phyloP scores from a whole-genome alignment of 1,140 invertebrate genomes.

The Mycetomoellerius zeteki region DNA sequence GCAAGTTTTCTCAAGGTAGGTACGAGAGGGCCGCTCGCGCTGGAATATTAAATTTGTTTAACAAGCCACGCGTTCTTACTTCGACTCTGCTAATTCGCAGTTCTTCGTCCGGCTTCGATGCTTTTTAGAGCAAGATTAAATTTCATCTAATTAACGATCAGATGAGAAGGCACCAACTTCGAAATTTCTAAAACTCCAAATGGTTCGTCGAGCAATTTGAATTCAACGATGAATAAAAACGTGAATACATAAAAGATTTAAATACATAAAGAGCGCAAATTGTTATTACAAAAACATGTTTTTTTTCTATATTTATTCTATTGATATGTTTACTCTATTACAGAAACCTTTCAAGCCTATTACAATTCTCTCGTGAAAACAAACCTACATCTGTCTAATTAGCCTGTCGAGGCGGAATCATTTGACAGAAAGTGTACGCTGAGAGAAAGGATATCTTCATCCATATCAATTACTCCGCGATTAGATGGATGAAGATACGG shows the following conservation, averaged over 20 bases:
- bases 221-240: not conserved
- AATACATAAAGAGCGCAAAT: not conserved
- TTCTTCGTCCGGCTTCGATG: conserved; percentile 54
- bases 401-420: not conserved
- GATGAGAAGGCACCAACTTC: not conserved
- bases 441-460: conserved; percentile 84
- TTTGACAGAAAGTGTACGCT: conserved; percentile 5
- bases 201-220: not conserved
- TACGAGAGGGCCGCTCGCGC: conserved; percentile 44
- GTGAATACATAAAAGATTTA: not conserved
- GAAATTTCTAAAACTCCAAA: conserved; percentile 20
- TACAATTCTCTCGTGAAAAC: conserved; percentile 20
- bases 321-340: not conserved
- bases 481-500: conserved; percentile 87
- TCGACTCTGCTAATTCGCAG: conserved; percentile 62
- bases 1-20: conserved; percentile 77
- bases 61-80: conserved; percentile 70
- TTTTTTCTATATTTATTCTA: not conserved
- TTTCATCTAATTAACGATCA: conserved; percentile 78
- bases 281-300: not conserved
- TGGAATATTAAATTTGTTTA: conserved; percentile 85
- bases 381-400: conserved; percentile 49
- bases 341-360: not conserved
- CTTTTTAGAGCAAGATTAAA: conserved; percentile 79
- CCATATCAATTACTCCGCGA: conserved; percentile 87